Evolutionary conservation across 2,113 vertebrate genomes (phyloP), one percentile per base, ranked within the genome.

Genomic region (Dipodomys spectabilis): DNA sequence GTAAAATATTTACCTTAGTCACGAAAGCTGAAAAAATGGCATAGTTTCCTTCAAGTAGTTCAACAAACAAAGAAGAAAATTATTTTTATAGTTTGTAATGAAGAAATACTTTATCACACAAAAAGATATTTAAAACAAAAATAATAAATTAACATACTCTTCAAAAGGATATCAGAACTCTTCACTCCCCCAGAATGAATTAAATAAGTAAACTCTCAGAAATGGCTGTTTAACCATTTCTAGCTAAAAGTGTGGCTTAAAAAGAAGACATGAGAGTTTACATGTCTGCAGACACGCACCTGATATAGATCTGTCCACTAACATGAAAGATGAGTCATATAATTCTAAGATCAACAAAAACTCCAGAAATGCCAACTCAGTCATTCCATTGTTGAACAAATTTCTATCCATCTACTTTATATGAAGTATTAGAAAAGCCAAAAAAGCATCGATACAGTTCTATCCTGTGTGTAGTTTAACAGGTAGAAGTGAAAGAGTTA

Each of bases 131-230:
- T 65, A 30, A 78, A 64, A 82, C 62, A 81, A 91, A 78, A 57
- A 85, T 68, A 77, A 91, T 28, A 82, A 82, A 86, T 69, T 74
- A 75, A 90, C 88, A 79, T 71, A 91, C 75, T 13, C 19, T 15
- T 77, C n/a, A 79, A 93, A 91, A 84, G 84, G 94, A 91, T 93
- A 95, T 94, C 82, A 90, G 39, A 96, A 95, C 28, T 0, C 32
- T 89, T 45, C 44, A 64, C 65, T 88, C 35, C 27, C 5, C 65
- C 16, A 84, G 69, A 81, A 89, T 84, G 65, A 25, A 92, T 87
- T 49, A 73, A 82, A 85, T 85, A 69, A 86, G 93, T 49, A n/a
- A 75, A 69, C 83, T 81, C 68, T 85, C 87, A 91, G 57, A 49
- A 16, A 57, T 65, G 27, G 88, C 49, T 86, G 88, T 49, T 49